Percentiles rank a stretch among this genome's conserved stretches.
phyloP scores from a whole-genome alignment of 1,140 invertebrate genomes.

The Vanessa atalanta region DNA sequence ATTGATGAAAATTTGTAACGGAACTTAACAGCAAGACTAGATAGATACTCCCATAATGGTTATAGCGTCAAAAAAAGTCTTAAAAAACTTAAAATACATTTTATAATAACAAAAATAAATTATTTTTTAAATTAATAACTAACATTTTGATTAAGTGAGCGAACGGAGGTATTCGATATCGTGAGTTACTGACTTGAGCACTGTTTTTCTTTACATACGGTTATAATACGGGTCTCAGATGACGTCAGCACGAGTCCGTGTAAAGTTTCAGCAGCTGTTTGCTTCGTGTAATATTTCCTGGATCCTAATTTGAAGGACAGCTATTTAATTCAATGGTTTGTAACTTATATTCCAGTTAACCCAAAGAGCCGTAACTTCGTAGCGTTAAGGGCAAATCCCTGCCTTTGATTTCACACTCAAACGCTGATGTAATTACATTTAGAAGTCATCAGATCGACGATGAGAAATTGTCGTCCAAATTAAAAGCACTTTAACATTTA shows the following conservation, averaged over 20 bases:
- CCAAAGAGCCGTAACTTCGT: conserved; percentile 6
- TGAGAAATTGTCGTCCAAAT: conserved; percentile 3
- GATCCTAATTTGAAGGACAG: conserved; percentile 8
- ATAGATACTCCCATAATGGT: too few relatives aligned
- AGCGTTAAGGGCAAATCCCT: conserved; percentile 5
- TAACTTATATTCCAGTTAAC: not conserved
- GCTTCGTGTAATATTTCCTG: not conserved
- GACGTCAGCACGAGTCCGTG: not conserved
- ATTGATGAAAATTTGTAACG: too few relatives aligned
- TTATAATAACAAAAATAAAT: too few relatives aligned
- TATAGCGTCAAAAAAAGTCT: too few relatives aligned
- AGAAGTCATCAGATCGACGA: not conserved
- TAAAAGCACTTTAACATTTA: conserved; percentile 5
- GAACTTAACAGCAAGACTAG: too few relatives aligned
- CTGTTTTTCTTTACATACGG: too few relatives aligned
- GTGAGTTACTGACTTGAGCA: too few relatives aligned
- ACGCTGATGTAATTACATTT: conserved; percentile 12
- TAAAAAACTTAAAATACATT: too few relatives aligned
- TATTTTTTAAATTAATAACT: too few relatives aligned
- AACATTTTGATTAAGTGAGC: too few relatives aligned
- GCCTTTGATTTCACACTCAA: conserved; percentile 15
- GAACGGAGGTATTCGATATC: too few relatives aligned
- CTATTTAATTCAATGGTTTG: conserved; percentile 11
- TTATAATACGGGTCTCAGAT: too few relatives aligned
- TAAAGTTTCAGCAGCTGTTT: not conserved